Conservation (phyloP, 2,113 vertebrate species). For the Takifugu flavidus region DNA sequence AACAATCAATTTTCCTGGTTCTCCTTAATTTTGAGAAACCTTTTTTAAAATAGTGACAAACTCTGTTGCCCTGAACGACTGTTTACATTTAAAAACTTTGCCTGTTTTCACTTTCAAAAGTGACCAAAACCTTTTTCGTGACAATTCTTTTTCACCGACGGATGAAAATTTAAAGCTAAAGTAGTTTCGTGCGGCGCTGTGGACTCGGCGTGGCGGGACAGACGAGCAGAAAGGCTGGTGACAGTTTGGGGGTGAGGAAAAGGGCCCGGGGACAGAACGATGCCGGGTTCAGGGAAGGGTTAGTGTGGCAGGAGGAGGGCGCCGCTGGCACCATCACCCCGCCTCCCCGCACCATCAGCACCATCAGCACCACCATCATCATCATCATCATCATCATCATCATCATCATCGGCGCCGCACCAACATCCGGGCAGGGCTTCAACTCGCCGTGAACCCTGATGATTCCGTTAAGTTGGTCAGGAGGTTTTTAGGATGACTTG, state of each 20-base stretch:
- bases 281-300: constrained; percentile 61
- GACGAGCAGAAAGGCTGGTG: constrained; percentile 32
- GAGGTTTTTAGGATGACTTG: constrained; percentile 37
- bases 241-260: constrained; percentile 58
- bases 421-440: constrained; percentile 14
- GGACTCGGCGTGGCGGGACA: not conserved
- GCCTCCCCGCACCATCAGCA: constrained; percentile 22
- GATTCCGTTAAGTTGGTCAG: constrained; percentile 15
- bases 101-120: too few relatives aligned
- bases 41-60: too few relatives aligned
- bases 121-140: too few relatives aligned
- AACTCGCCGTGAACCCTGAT: constrained; percentile 57
- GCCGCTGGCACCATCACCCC: not conserved
- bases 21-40: too few relatives aligned
- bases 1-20: too few relatives aligned
- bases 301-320: constrained; percentile 61
- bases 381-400: not conserved
- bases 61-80: too few relatives aligned
- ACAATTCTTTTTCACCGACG: too few relatives aligned
- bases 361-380: not conserved
- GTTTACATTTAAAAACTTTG: too few relatives aligned
- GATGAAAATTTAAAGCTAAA: not conserved
- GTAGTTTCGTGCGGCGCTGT: not conserved
- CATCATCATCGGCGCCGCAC: constrained; percentile 15
- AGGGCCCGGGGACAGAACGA: constrained; percentile 45